phyloP scores from a whole-genome alignment of 2,113 vertebrate genomes.

The Engystomops pustulosus region DNA sequence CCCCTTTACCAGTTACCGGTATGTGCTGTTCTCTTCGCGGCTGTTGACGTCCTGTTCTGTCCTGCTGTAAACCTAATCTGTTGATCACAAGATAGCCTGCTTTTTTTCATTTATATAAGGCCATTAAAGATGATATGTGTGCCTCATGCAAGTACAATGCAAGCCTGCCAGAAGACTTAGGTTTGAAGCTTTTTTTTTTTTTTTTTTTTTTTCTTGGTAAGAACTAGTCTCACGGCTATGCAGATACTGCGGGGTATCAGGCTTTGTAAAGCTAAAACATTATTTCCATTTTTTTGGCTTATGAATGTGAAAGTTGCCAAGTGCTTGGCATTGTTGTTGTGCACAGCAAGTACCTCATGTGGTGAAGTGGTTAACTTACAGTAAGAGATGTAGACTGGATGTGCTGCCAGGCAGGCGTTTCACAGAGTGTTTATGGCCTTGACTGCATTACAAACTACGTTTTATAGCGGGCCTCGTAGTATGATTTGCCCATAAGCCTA shows the following conservation, averaged over 20 bases:
- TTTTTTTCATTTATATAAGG: slow-evolving; percentile 13
- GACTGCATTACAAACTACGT: slow-evolving; percentile 45
- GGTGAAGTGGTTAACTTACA: slow-evolving; percentile 40
- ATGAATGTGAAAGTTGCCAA: background rate
- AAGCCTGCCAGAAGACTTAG: slow-evolving; percentile 30
- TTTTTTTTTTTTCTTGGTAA: background rate
- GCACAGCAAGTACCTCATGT: background rate
- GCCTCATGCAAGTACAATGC: slow-evolving; percentile 39
- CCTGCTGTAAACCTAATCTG: slow-evolving; percentile 49
- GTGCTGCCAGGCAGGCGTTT: slow-evolving; percentile 51
- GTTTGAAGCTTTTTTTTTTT: slow-evolving; percentile 10
- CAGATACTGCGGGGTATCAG: background rate
- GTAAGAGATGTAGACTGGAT: slow-evolving; percentile 51
- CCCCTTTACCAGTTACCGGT: slow-evolving; percentile 95
- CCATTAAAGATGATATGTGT: slow-evolving; percentile 45
- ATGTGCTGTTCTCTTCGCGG: slow-evolving; percentile 68
- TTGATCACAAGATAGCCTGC: slow-evolving; percentile 38
- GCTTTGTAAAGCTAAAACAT: background rate
- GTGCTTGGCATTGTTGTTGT: background rate
- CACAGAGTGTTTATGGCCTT: slow-evolving; percentile 43
- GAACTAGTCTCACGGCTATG: background rate
- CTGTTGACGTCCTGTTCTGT: slow-evolving; percentile 21
- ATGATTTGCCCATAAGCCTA: slow-evolving; percentile 27
- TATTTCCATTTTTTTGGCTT: slow-evolving; percentile 11
- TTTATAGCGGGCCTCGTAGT: slow-evolving; percentile 46